Base-by-base conservation (phyloP, 2,113 vertebrate genomes). In the Macquaria australasica region DNA sequence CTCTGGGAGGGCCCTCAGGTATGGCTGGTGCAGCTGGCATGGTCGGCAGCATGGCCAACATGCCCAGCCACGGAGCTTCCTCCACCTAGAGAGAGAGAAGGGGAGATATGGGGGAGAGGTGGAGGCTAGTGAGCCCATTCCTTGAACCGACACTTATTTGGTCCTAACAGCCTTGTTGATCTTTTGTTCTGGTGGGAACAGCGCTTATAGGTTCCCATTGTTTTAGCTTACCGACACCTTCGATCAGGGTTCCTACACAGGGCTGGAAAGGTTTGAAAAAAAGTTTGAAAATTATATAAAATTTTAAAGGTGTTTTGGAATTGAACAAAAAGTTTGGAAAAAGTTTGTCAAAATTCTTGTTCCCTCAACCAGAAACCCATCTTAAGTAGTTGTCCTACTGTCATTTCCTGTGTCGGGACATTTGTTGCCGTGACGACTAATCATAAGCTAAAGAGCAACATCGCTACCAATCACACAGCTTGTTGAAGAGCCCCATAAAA, bases 1-100 rank as follows among this genome's bases (percentile, higher is more conserved):
- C 91, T 55, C 89, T 95, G 82, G 94, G 91, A 56, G 94, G 93
- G 80, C 91, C 93, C 93, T 95, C 94, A 92, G 94, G 94, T 92
- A 94, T 95, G 93, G 91, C 93, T 50, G 90, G 89, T 75, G 15
- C 92, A 10, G 89, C 89, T n/a, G 90, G 93, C 79, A 94, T 95
- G 92, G 92, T 94, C 2, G 91, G 93, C 79, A 34, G 80, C 83
- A 92, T 95, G 93, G 76, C 92, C 81, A 92, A 86, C 90, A 91
- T 95, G 89, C 76, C 93, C 60, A 84, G 85, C 89, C 94, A 95
- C 37, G 93, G 93, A 83, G 90, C 92, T 60, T 89, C 92, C 73
- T 91, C 93, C 84, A 91, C 88, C 79, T 95, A 93, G 80, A 87
- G 43, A 39, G 63, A 56, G 62, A 25, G 28, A 12, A 16, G 21